A percentile compares a stretch with the other conserved stretches of the same genome.
These are phyloP conservation scores for Sylvietta virens DNA, from an alignment of 2,113 vertebrate genomes.

Conservation along the genomic window DNA sequence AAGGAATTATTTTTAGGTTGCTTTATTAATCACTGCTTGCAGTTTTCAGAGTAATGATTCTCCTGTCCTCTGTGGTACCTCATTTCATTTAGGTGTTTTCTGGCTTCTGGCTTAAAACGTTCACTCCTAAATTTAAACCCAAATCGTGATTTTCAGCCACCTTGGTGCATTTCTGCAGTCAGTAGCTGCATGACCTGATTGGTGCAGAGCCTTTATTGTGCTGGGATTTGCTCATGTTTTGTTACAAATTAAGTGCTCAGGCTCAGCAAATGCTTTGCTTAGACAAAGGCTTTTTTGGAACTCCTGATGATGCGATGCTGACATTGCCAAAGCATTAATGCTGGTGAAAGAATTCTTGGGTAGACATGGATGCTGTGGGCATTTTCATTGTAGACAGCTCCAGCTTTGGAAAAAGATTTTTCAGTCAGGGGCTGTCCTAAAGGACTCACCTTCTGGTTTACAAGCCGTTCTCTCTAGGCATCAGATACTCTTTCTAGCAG, in stretches of 20 bases:
- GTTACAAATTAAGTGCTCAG: not conserved
- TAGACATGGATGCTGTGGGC: not conserved
- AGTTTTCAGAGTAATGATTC: not conserved
- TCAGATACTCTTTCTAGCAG: not conserved
- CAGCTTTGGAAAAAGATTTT: not conserved
- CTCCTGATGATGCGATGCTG: not conserved
- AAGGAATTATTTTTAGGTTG: not conserved
- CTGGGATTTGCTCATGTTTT: not conserved
- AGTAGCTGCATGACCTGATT: not conserved
- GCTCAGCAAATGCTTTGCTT: not conserved
- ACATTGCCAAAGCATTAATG: not conserved
- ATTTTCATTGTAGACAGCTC: not conserved
- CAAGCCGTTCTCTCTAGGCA: not conserved
- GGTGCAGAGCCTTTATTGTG: not conserved
- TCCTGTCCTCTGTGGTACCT: not conserved
- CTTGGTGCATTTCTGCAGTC: not conserved
- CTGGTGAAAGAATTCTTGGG: not conserved
- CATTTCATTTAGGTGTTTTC: not conserved
- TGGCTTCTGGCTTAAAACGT: not conserved
- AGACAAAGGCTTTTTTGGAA: not conserved
- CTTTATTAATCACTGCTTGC: not conserved
- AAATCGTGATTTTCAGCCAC: not conserved
- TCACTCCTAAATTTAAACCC: not conserved
- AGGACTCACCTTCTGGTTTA: not conserved
- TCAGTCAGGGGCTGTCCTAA: not conserved